These are phyloP conservation scores for Corythornis madagascariensis DNA, from an alignment of 2,113 vertebrate genomes.

Conservation along the genomic window DNA sequence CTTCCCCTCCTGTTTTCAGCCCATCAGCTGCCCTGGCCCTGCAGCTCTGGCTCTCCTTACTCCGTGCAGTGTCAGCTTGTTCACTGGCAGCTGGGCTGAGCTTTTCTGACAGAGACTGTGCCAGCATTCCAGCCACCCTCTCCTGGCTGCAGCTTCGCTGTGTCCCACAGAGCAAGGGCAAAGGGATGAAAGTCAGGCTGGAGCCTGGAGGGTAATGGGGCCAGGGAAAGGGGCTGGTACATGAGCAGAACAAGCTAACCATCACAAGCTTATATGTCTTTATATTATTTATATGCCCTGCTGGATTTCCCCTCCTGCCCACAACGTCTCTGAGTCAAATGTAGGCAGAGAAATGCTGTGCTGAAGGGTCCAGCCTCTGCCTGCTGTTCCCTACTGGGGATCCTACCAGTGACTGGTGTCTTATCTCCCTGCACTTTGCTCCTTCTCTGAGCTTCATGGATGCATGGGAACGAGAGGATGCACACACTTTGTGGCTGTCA, in stretches of 20 bases:
- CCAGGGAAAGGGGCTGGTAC: background rate
- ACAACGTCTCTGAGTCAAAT: background rate
- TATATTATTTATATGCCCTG: background rate
- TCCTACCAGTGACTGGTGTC: fast-evolving
- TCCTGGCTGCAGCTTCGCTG: background rate
- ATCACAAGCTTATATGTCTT: background rate
- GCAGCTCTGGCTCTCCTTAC: background rate
- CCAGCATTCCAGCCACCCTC: background rate
- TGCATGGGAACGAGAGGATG: fast-evolving
- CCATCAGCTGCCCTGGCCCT: background rate
- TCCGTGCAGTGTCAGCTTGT: background rate
- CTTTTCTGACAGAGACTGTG: background rate
- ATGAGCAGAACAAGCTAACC: too few species aligned
- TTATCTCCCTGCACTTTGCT: background rate
- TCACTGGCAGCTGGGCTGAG: background rate
- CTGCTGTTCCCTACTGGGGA: background rate
- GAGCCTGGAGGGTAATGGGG: background rate
- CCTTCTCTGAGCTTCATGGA: background rate
- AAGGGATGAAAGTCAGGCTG: background rate
- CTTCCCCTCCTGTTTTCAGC: fast-evolving
- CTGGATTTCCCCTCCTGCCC: background rate
- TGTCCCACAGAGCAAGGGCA: fast-evolving
- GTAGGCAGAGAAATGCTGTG: fast-evolving
- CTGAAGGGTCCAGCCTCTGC: background rate
- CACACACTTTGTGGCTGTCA: background rate